Conservation (phyloP, 2,888 invertebrate species). For the Brachyopa scutellaris region DNA sequence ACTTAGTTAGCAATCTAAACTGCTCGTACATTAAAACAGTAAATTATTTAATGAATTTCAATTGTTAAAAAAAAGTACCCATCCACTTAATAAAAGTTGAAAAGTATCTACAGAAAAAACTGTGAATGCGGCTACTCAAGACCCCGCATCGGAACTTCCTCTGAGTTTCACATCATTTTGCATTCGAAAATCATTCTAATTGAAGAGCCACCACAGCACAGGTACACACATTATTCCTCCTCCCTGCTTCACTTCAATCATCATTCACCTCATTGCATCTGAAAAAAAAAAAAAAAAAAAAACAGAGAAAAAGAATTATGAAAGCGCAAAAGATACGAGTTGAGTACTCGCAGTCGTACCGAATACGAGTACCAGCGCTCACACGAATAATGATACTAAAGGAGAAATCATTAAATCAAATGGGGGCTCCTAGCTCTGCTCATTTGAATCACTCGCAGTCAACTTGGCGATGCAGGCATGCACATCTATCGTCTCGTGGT, state of each 20-base stretch:
- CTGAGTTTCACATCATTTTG: conserved; percentile 58
- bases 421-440: conserved; percentile 21
- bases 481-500: conserved; percentile 31
- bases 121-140: not conserved
- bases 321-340: conserved; percentile 29
- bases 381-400: conserved; percentile 6
- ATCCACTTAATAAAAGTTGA: not conserved
- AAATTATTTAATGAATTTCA: conserved; percentile 26
- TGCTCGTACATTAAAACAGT: not conserved
- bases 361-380: too few species aligned
- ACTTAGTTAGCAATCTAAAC: conserved; percentile 29
- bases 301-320: too few species aligned
- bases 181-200: conserved; percentile 62
- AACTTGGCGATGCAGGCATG: conserved; percentile 2
- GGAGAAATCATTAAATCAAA: conserved; percentile 54
- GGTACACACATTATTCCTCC: not conserved
- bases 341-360: too few species aligned
- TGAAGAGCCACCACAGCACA: conserved; percentile 52
- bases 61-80: conserved; percentile 4
- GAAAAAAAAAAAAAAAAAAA: too few species aligned
- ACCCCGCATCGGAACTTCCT: conserved; percentile 31
- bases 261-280: conserved; percentile 31
- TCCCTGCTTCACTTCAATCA: not conserved
- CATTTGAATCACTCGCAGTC: conserved; percentile 53
- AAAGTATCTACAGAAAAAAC: not conserved